These are phyloP conservation scores for Galerucella calmariensis DNA, from an alignment of 2,888 invertebrate genomes.

Conservation along the genomic window DNA sequence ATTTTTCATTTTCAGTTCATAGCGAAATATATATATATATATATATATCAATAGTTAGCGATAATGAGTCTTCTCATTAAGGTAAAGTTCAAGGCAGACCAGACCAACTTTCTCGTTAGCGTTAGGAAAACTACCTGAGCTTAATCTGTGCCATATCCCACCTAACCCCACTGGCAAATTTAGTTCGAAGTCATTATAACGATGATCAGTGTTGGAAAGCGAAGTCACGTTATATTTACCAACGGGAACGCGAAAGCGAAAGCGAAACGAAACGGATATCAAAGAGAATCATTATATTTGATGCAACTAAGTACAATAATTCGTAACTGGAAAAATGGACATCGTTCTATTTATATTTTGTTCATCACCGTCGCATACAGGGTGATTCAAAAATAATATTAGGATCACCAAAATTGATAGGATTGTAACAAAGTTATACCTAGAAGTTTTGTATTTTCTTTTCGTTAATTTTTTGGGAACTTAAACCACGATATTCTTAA, in stretches of 20 bases:
- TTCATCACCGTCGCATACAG: background rate
- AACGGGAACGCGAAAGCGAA: background rate
- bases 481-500: too few relatives aligned
- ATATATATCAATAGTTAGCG: conserved; percentile 31
- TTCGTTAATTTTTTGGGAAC: too few relatives aligned
- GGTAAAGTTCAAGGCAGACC: conserved; percentile 18
- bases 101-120: conserved; percentile 24
- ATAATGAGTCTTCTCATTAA: conserved; percentile 31
- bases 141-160: conserved; percentile 13
- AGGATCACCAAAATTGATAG: too few relatives aligned
- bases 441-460: too few relatives aligned
- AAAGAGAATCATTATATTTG: background rate
- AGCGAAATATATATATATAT: background rate
- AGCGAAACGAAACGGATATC: background rate
- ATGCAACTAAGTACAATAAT: background rate
- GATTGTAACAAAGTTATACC: too few relatives aligned
- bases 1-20: background rate
- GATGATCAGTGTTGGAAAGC: conserved; percentile 12
- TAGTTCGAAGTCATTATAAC: conserved; percentile 22
- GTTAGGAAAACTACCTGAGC: conserved; percentile 26
- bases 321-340: background rate
- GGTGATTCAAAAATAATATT: too few relatives aligned
- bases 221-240: conserved; percentile 18
- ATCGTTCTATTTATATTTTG: background rate
- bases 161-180: conserved; percentile 7